Percentiles rank a stretch among this genome's conserved stretches.
Evolutionary conservation across 1,140 invertebrate genomes (phyloP).

Genomic region (Lethrus apterus): DNA sequence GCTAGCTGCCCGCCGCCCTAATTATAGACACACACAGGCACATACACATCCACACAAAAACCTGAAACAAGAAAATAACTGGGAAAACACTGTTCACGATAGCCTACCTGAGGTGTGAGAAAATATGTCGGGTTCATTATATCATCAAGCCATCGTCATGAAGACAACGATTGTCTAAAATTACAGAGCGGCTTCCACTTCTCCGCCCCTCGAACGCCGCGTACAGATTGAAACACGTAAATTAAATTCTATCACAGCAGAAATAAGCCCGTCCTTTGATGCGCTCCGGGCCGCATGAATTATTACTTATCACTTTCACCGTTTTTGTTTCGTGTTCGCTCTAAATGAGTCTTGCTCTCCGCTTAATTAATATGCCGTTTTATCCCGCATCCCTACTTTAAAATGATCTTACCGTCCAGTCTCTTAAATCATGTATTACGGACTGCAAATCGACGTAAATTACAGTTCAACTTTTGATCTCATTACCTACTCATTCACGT

Average conservation of each 20-base stretch:
- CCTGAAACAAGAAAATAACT: constrained; percentile 36
- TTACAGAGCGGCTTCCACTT: constrained; percentile 37
- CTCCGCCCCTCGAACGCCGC: constrained; percentile 27
- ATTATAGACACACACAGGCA: constrained; percentile 25
- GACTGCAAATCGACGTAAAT: too few relatives aligned
- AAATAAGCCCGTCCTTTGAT: constrained; percentile 11
- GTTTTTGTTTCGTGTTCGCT: constrained; percentile 18
- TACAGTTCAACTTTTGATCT: too few relatives aligned
- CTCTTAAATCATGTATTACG: too few relatives aligned
- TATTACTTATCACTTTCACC: constrained; percentile 34
- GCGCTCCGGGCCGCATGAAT: constrained; percentile 17
- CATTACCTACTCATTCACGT: too few relatives aligned
- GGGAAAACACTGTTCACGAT: constrained; percentile 31
- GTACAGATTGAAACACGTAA: constrained; percentile 37
- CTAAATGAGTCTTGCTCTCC: too few relatives aligned
- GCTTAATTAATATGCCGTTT: too few relatives aligned
- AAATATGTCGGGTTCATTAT: constrained; percentile 40
- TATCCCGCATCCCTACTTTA: too few relatives aligned
- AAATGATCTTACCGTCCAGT: too few relatives aligned
- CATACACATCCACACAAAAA: not conserved
- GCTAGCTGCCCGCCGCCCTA: constrained; percentile 27
- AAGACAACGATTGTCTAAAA: constrained; percentile 41
- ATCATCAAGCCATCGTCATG: constrained; percentile 39
- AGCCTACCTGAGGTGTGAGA: constrained; percentile 40
- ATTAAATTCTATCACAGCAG: constrained; percentile 40